These are phyloP conservation scores for Stenolophus ochropezus DNA, from an alignment of 2,888 invertebrate genomes.

Conservation along the genomic window DNA sequence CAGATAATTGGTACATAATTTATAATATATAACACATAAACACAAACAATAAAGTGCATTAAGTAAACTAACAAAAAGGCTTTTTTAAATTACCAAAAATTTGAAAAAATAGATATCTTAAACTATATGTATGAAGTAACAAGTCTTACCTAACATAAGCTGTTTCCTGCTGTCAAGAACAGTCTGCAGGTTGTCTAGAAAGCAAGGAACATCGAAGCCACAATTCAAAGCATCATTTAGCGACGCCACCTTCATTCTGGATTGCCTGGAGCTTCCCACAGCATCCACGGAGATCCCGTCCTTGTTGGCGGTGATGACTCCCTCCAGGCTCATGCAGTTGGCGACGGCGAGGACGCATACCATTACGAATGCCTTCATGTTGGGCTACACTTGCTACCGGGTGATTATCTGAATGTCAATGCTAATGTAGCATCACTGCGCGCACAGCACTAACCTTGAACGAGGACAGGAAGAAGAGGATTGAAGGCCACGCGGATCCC, in stretches of 20 bases:
- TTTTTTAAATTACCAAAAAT: no score
- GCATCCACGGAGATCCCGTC: no score
- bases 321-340: not conserved
- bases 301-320: no score
- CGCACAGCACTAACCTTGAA: constrained; percentile 52
- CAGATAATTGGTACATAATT: no score
- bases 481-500: constrained; percentile 49
- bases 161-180: constrained; percentile 64
- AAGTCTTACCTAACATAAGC: constrained; percentile 66
- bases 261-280: not conserved
- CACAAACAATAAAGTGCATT: no score
- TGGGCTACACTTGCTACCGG: no score
- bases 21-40: no score
- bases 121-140: no score
- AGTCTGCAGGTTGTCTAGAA: constrained; percentile 66
- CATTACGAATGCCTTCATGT: not conserved
- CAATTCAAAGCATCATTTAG: constrained; percentile 42
- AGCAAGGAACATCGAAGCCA: constrained; percentile 65
- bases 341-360: not conserved
- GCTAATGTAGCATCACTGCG: constrained; percentile 4
- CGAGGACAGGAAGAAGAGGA: constrained; percentile 8
- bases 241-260: constrained; percentile 17
- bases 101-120: no score
- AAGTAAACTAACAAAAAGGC: no score
- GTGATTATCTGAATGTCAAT: not conserved